phyloP scores from a whole-genome alignment of 2,888 invertebrate genomes.

The Nomada flava region DNA sequence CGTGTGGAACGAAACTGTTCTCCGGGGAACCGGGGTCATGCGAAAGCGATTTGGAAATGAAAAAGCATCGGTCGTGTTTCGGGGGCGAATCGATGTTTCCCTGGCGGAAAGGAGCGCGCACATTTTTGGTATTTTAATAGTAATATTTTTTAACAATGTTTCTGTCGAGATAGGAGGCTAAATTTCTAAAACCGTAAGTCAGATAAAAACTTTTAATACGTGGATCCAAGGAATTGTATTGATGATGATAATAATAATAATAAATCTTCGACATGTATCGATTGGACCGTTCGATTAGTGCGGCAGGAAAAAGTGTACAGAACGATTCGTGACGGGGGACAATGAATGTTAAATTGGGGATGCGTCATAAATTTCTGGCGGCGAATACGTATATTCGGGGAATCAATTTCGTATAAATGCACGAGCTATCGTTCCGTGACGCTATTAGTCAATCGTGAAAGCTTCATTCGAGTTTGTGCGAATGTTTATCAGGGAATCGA shows the following conservation, averaged over 20 bases:
- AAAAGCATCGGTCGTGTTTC: conserved; percentile 13
- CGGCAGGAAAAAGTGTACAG: no score
- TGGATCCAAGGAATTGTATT: no score
- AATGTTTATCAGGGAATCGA: background rate
- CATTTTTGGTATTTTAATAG: background rate
- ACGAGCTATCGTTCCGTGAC: background rate
- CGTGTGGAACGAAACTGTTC: conserved; percentile 36
- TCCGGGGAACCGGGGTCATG: conserved; percentile 7
- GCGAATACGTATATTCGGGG: background rate
- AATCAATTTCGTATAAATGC: conserved; percentile 26
- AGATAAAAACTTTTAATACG: no score
- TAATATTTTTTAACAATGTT: no score
- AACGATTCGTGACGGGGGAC: background rate
- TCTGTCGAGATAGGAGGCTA: no score
- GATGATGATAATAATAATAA: background rate
- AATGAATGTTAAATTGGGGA: background rate
- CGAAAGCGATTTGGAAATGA: conserved; percentile 21
- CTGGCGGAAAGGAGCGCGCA: background rate
- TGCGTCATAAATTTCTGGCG: background rate
- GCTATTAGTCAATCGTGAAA: conserved; percentile 2
- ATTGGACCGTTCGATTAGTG: no score
- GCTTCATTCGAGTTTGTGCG: background rate
- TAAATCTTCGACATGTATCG: conserved; percentile 9
- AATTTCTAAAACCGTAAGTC: no score
- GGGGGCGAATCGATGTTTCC: background rate